Evolutionary conservation across 2,113 vertebrate species (phyloP).

Genomic region (Euleptes europaea): DNA sequence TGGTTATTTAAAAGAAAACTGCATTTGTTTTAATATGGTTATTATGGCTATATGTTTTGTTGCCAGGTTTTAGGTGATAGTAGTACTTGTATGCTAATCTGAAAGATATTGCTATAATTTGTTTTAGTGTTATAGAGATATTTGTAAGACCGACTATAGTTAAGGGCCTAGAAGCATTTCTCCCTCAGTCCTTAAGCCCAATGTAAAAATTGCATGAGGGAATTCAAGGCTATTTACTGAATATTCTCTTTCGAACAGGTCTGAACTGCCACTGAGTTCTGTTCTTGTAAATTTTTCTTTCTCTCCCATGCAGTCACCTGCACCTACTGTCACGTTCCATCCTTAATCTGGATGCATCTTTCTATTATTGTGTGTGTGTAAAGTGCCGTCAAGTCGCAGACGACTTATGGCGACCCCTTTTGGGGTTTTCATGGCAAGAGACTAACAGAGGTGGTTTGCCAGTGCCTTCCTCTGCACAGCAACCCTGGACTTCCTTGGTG

Average conservation of each 20-base stretch:
- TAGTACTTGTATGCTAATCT: conserved; percentile 76
- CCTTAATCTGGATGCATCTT: neutral
- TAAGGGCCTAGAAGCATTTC: conserved; percentile 55
- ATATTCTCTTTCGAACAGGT: conserved; percentile 40
- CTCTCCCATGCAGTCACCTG: neutral
- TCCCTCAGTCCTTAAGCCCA: conserved; percentile 48
- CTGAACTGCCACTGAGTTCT: conserved; percentile 36
- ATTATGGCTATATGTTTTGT: conserved; percentile 68
- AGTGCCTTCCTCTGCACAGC: no score
- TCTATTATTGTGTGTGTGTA: no score
- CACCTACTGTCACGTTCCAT: neutral
- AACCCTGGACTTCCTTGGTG: no score
- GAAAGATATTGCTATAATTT: conserved; percentile 76
- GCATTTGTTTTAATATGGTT: conserved; percentile 70
- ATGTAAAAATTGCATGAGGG: conserved; percentile 25
- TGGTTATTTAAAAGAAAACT: conserved; percentile 74
- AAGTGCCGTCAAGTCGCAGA: no score
- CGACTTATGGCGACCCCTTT: no score
- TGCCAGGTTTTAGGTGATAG: conserved; percentile 73
- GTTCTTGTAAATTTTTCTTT: neutral
- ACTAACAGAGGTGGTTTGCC: no score
- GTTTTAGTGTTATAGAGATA: conserved; percentile 68
- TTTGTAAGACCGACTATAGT: conserved; percentile 48
- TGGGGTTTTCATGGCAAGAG: no score
- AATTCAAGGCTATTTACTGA: conserved; percentile 47